A percentile compares a stretch with the other conserved stretches of the same genome.
Evolutionary conservation across 2,888 invertebrate species (phyloP).

Genomic region (Alcis repandata): DNA sequence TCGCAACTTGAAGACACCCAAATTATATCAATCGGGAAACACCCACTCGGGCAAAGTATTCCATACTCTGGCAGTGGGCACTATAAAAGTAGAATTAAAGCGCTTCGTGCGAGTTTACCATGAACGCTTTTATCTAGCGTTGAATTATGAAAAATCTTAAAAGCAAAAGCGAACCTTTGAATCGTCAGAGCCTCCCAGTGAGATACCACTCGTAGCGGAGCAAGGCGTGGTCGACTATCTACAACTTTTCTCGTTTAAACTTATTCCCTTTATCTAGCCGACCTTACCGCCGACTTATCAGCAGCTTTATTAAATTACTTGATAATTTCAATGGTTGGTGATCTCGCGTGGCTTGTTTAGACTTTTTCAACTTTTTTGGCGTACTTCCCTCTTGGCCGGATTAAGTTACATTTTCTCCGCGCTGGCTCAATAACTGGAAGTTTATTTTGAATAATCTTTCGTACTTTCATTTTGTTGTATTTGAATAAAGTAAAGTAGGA

Average conservation of each 20-base stretch:
- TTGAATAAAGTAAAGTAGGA: no score
- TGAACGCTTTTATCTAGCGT: background rate
- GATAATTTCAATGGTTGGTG: constrained; percentile 77
- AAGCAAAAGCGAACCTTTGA: background rate
- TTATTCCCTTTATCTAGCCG: constrained; percentile 79
- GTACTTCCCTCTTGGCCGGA: constrained; percentile 47
- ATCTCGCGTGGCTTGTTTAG: constrained; percentile 66
- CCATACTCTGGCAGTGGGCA: no score
- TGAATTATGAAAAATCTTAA: background rate
- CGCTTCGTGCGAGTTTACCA: no score
- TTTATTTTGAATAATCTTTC: background rate
- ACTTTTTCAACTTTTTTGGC: constrained; percentile 55
- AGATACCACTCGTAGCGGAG: no score
- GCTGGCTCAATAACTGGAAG: constrained; percentile 21
- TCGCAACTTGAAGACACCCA: no score
- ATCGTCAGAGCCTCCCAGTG: constrained; percentile 10
- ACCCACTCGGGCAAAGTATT: no score
- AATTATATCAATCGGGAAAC: no score
- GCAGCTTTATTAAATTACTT: constrained; percentile 81
- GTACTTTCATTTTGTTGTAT: no score
- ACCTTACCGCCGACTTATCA: constrained; percentile 68
- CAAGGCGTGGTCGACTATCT: constrained; percentile 46
- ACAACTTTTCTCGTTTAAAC: constrained; percentile 83
- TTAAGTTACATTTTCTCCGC: constrained; percentile 43
- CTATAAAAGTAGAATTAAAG: no score